Percentiles rank a stretch among this genome's conserved stretches.
phyloP scores from a whole-genome alignment of 2,888 invertebrate genomes.

The Ormyrus nitidulus region DNA sequence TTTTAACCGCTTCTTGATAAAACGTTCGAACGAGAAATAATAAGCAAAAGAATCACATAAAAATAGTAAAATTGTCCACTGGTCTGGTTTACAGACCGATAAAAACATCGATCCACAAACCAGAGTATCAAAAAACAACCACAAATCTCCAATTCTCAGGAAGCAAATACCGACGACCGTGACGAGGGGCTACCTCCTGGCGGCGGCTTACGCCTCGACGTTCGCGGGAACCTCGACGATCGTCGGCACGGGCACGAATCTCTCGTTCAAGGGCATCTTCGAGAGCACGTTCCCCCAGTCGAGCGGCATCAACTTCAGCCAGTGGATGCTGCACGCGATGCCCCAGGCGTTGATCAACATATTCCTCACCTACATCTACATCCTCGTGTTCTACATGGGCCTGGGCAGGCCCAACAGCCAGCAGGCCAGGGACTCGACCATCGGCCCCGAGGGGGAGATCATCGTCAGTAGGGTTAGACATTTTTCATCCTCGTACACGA shows the following conservation, averaged over 20 bases:
- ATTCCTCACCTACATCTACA: conserved; percentile 75
- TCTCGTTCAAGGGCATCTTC: conserved; percentile 73
- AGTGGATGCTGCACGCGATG: conserved; percentile 76
- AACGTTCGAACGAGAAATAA: too few species aligned
- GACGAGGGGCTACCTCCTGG: conserved; percentile 67
- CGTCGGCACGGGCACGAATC: conserved; percentile 75
- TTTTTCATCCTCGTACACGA: not conserved
- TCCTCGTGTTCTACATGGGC: conserved; percentile 71
- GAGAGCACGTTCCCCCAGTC: conserved; percentile 67
- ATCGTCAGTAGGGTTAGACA: conserved; percentile 67
- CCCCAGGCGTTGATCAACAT: conserved; percentile 75
- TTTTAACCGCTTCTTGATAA: too few species aligned
- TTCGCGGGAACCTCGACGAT: conserved; percentile 75
- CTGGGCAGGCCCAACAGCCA: conserved; percentile 64
- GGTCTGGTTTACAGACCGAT: too few species aligned
- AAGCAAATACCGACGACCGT: conserved; percentile 61
- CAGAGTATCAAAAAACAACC: not conserved
- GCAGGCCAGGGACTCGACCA: conserved; percentile 62
- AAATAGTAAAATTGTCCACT: too few species aligned
- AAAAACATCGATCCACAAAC: not conserved
- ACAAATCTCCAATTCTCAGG: too few species aligned
- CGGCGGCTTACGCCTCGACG: conserved; percentile 72
- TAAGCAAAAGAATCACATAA: too few species aligned
- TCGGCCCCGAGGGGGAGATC: conserved; percentile 65
- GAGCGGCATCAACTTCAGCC: conserved; percentile 73